Percentiles rank a stretch among this genome's conserved stretches.
Conservation (phyloP, 2,888 invertebrate genomes). For the Branchellion lobata region DNA sequence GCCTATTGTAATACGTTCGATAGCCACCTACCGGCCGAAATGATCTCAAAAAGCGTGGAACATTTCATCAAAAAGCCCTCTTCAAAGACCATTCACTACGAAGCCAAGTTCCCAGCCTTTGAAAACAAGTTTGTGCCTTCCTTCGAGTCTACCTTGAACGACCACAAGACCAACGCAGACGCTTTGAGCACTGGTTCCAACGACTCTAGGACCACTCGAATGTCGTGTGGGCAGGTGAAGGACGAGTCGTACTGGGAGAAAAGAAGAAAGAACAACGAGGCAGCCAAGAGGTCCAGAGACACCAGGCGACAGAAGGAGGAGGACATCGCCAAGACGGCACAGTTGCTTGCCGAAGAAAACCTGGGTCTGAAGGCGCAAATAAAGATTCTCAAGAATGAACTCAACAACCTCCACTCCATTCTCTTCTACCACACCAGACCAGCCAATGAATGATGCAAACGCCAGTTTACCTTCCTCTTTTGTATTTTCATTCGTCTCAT, state of each 20-base stretch:
- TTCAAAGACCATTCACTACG: neutral
- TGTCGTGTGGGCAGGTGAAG: slow-evolving; percentile 61
- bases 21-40: neutral
- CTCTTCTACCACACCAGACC: slow-evolving; percentile 55
- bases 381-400: slow-evolving; percentile 70
- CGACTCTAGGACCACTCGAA: neutral
- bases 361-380: slow-evolving; percentile 74
- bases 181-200: neutral
- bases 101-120: neutral
- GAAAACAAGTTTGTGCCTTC: neutral
- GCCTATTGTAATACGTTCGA: neutral
- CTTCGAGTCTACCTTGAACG: neutral
- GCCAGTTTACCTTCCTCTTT: neutral
- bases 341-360: slow-evolving; percentile 83
- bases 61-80: neutral
- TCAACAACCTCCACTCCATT: slow-evolving; percentile 67
- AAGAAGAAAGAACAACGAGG: slow-evolving; percentile 86
- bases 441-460: neutral
- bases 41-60: neutral
- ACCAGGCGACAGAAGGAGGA: slow-evolving; percentile 85
- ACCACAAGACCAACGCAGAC: neutral
- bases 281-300: slow-evolving; percentile 90
- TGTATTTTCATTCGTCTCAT: too few species aligned
- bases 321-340: slow-evolving; percentile 83
- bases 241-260: slow-evolving; percentile 85